Evolutionary conservation across 2,797 vertebrate genomes (phyloP), one percentile per base, ranked within the genome.

Genomic region (Etheostoma nigrum): DNA sequence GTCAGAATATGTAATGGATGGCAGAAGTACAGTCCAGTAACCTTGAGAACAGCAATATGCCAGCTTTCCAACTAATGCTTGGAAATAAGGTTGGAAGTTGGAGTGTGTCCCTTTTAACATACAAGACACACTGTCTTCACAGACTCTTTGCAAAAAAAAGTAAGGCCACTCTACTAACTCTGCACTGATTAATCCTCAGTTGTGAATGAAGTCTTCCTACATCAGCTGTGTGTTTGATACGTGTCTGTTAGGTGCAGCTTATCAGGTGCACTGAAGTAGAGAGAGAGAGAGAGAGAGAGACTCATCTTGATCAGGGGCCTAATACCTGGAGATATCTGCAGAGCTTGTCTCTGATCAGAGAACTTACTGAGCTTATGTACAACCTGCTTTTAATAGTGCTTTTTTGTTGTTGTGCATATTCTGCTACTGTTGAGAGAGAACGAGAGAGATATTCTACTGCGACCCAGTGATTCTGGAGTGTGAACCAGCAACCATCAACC

Each of bases 271-370:
- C 25, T 25, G 25, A 25, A 25, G 25, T 30, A 54, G 36, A 68
- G 21, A 79, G 62, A 80, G 40, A 61, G 42, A 33, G 36, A 27
- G 27, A 27, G 27, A 4, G 27, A 27, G 27, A 27, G 27, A 27
- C 25, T 25, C 25, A 25, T 25, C 25, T 55, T 75, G 67, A 78
- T 78, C 36, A 70, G 25, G 27, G 12, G 51, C 15, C 14, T 57
- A 2, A 30, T 69, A 47, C n/a, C 53, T 67, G 48, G 52, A 76
- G 36, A 64, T 76, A 72, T 67, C 36, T 73, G 75, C 58, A 51
- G 21, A 70, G 61, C 61, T 23, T 47, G 13, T 48, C 44, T 68
- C 55, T 86, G 73, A 77, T 61, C 30, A 36, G 10, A 18, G 14
- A 70, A 45, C 4, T n/a, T 2, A 27, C 55, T 61, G 18, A 45